Base-by-base conservation (phyloP, 2,113 vertebrate species). In the Pitta sordida region DNA sequence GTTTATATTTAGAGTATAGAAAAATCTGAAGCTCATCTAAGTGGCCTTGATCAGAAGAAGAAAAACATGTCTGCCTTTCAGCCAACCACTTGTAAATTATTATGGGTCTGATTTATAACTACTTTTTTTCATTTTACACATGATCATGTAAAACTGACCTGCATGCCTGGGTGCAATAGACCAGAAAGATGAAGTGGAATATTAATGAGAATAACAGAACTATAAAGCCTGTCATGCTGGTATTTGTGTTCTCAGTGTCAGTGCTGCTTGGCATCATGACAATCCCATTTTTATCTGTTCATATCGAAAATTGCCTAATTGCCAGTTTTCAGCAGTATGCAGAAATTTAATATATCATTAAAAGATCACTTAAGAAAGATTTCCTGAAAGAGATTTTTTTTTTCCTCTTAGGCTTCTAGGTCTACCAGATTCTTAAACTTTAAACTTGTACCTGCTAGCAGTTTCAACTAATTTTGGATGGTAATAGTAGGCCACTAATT, bases 221-320 rank as follows among this genome's bases (percentile, higher is more conserved):
- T 67, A 29, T 43, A 46, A 70, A 91, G 43, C 30, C 64, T 88
- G 55, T 86, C 17, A 18, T 34, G 20, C 30, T 88, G 44, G 18
- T 80, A 69, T 92, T 90, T 94, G 68, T 27, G 5, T 74, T 86
- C 60, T 83, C 22, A 3, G 39, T 78, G 59, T 84, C 81, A 91
- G 37, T 43, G 69, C 30, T 92, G 29, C 30, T 92, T 93, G 91
- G 86, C 86, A 78, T 75, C 64, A 55, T n/a, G 83, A 78, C 81
- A 94, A 91, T 43, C 24, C 60, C 52, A 15, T 81, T 91, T 94
- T 77, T 78, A n/a, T 84, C 37, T 62, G n/a, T 63, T 88, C 14
- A 15, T 53, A 78, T 78, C 56, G 78, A 84, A 75, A 94, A 75
- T 71, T 77, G 56, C 23, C 77, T 93, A 88, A 92, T 81, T 94